Evolutionary conservation across 2,113 vertebrate species (phyloP).

Genomic region (Baryphthengus martii): DNA sequence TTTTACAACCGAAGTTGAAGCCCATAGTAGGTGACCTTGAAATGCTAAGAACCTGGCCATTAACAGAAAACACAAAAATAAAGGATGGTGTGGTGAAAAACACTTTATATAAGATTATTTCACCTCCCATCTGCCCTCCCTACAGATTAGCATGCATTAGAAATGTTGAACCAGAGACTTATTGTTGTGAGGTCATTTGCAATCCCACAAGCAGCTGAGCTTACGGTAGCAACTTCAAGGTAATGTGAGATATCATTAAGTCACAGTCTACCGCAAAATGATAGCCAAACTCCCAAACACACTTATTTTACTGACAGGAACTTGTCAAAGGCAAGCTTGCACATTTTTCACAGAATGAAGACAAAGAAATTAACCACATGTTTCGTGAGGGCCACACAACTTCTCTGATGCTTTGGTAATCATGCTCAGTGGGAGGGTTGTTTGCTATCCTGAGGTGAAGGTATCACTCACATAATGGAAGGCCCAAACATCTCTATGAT

Average conservation of each 20-base stretch:
- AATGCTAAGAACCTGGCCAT: background rate
- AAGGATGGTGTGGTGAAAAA: background rate
- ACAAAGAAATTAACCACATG: background rate
- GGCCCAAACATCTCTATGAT: background rate
- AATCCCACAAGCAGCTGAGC: background rate
- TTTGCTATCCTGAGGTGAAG: background rate
- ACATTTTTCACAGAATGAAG: background rate
- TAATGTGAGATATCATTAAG: background rate
- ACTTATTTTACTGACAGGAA: background rate
- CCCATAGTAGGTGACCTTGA: background rate
- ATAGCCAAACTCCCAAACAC: background rate
- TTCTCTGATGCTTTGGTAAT: background rate
- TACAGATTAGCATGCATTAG: background rate
- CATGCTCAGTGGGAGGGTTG: background rate
- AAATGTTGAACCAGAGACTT: background rate
- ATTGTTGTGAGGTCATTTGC: too few species aligned
- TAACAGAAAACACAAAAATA: background rate
- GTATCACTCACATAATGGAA: background rate
- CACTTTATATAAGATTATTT: background rate
- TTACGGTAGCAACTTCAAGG: background rate
- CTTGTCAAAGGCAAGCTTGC: background rate
- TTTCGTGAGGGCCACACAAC: background rate
- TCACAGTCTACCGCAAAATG: background rate
- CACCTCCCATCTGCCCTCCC: background rate
- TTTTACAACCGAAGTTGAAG: background rate